These are phyloP conservation scores for Malachius bipustulatus DNA, from an alignment of 2,888 invertebrate genomes.

Conservation along the genomic window DNA sequence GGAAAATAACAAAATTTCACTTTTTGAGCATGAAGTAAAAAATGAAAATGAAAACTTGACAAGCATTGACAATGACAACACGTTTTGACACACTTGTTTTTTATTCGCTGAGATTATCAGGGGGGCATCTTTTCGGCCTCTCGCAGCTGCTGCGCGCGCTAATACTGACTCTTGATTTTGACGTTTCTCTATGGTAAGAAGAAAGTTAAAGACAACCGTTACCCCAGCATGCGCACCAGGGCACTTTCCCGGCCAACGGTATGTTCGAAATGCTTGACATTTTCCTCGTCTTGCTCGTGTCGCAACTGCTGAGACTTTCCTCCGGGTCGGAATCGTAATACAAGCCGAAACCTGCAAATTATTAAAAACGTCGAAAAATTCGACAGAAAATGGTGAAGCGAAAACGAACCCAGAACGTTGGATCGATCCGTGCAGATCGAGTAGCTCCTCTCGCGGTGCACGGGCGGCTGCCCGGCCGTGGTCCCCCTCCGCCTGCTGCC, in stretches of 20 bases:
- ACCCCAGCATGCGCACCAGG: slow-evolving; percentile 80
- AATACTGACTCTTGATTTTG: no score
- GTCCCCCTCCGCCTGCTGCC: slow-evolving; percentile 24
- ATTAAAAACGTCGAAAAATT: no score
- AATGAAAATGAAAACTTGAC: no score
- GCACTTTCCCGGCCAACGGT: slow-evolving; percentile 51
- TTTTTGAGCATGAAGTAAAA: no score
- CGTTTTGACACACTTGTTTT: no score
- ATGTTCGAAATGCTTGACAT: slow-evolving; percentile 50
- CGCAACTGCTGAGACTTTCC: slow-evolving; percentile 53
- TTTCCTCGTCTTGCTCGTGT: slow-evolving; percentile 49
- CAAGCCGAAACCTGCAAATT: no score
- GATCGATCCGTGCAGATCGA: slow-evolving; percentile 36
- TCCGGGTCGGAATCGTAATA: neutral
- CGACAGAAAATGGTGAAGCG: neutral
- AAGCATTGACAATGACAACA: no score
- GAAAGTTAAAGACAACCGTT: slow-evolving; percentile 55
- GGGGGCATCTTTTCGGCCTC: no score
- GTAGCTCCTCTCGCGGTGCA: slow-evolving; percentile 30
- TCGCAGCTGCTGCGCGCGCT: no score
- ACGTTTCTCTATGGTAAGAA: no score
- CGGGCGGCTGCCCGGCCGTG: slow-evolving; percentile 23
- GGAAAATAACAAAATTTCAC: no score
- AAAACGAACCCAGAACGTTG: slow-evolving; percentile 26
- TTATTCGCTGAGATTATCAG: no score